Conservation (phyloP, 2,888 invertebrate genomes). For the Drosophila bunnanda region DNA sequence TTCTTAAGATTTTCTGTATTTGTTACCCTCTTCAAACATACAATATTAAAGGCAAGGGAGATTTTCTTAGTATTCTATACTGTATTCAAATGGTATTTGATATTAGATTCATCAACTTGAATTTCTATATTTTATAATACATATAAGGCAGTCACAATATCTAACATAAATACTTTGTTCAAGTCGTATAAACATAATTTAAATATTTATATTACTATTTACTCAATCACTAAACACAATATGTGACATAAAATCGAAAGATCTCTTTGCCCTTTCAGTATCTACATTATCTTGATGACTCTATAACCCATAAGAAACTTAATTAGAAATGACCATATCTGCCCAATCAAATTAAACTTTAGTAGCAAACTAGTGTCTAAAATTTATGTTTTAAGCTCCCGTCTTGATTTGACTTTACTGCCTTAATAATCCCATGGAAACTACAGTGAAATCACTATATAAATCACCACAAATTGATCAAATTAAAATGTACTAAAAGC, state of each 20-base stretch:
- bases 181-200: no score
- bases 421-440: constrained; percentile 15
- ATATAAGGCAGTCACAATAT: background rate
- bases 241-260: background rate
- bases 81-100: no score
- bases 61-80: no score
- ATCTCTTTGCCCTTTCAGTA: background rate
- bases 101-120: background rate
- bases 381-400: background rate
- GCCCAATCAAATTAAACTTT: constrained; percentile 5
- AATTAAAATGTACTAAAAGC: constrained; percentile 55
- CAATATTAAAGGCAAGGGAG: background rate
- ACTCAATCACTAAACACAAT: background rate
- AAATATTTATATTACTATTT: background rate
- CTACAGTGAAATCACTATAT: constrained; percentile 9
- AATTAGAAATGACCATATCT: background rate
- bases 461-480: constrained; percentile 46
- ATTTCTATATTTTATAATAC: background rate
- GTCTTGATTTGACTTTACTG: constrained; percentile 2
- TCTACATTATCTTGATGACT: background rate
- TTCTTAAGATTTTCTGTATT: background rate
- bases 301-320: background rate
- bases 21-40: no score
- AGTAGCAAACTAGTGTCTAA: background rate
- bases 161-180: no score